Evolutionary conservation across 2,888 invertebrate genomes (phyloP), one percentile per base, ranked within the genome.

Genomic region (Petrophora chlorosata): DNA sequence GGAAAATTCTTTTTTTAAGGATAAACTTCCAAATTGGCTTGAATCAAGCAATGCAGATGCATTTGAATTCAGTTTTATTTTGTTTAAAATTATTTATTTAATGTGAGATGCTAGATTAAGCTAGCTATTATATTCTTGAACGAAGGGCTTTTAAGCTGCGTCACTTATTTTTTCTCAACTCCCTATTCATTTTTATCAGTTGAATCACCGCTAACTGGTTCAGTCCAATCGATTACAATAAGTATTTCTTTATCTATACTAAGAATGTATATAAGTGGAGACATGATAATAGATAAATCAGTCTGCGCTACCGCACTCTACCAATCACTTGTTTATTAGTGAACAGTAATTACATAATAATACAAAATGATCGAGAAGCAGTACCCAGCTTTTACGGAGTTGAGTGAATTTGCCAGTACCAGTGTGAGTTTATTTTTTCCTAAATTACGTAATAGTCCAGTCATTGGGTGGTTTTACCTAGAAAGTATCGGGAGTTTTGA

Each of bases 401-500:
- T 91, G 1, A 88, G 90, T 59, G 91, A 91, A 58, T 76, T 91
- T 14, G 84, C 82, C 32, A 86, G 88, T 28, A 50, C 67, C 17
- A 77, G 80, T 51, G 91, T 90, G 65, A 84, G 89, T 79, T 39
- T 50, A 41, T 23, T 8, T 28, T 5, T 25, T 8, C n/a, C n/a
- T n/a, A n/a, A n/a, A n/a, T n/a, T n/a, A n/a, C n/a, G n/a, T n/a
- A n/a, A n/a, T n/a, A n/a, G n/a, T n/a, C n/a, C n/a, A n/a, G n/a
- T n/a, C n/a, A n/a, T n/a, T n/a, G n/a, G n/a, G n/a, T n/a, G n/a
- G n/a, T n/a, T n/a, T n/a, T n/a, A n/a, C n/a, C n/a, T n/a, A n/a
- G n/a, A n/a, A n/a, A n/a, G n/a, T n/a, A n/a, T n/a, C n/a, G n/a
- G n/a, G n/a, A n/a, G n/a, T n/a, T n/a, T n/a, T n/a, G n/a, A n/a